phyloP scores from a whole-genome alignment of 2,888 invertebrate genomes.

The Drosophila rubida region DNA sequence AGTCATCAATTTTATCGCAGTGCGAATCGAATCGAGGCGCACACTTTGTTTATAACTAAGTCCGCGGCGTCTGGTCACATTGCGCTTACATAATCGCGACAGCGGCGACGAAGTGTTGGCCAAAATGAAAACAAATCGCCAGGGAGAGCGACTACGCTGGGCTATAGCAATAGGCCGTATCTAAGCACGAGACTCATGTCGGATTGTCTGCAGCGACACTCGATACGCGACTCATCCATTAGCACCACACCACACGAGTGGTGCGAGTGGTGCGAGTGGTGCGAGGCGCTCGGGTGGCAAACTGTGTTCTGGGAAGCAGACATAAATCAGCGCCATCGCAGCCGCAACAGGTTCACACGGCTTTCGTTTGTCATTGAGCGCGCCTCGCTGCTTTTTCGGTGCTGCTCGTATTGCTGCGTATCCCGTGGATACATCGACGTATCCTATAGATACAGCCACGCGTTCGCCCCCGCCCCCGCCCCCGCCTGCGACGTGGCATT shows the following conservation, averaged over 20 bases:
- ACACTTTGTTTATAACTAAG: conserved; percentile 3
- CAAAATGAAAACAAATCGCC: conserved; percentile 45
- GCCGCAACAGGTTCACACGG: conserved; percentile 80
- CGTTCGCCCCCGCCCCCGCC: conserved; percentile 8
- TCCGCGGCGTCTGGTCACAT: conserved; percentile 57
- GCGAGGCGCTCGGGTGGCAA: conserved; percentile 24
- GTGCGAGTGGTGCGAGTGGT: conserved; percentile 13
- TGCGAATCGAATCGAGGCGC: conserved; percentile 3
- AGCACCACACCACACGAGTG: conserved; percentile 22
- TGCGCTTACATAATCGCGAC: conserved; percentile 64
- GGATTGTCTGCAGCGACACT: conserved; percentile 42
- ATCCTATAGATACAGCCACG: conserved; percentile 33
- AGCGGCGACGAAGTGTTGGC: conserved; percentile 30
- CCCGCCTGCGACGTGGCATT: conserved; percentile 3
- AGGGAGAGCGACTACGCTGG: conserved; percentile 7
- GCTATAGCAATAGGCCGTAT: conserved; percentile 38
- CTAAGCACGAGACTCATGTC: conserved; percentile 76
- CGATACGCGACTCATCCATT: conserved; percentile 44
- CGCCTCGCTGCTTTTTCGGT: conserved; percentile 52
- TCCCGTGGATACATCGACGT: conserved; percentile 33
- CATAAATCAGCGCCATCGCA: conserved; percentile 74
- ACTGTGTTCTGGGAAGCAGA: conserved; percentile 46
- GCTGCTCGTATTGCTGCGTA: background rate
- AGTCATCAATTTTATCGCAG: conserved; percentile 59
- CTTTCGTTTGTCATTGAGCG: conserved; percentile 72